These are phyloP conservation scores for Otis tarda DNA, from an alignment of 2,113 vertebrate species.

Conservation along the genomic window DNA sequence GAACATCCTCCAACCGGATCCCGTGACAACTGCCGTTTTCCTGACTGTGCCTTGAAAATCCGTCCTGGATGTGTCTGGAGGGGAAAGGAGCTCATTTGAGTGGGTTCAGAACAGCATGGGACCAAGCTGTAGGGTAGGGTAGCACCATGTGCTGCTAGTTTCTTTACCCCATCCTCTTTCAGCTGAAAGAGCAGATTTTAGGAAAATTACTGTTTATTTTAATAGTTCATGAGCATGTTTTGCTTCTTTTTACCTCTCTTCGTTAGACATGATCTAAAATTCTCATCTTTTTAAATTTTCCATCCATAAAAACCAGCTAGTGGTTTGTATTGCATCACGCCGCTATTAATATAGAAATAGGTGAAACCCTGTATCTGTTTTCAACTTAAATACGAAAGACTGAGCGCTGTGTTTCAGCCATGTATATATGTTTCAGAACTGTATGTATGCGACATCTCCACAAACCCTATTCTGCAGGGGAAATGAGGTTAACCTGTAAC, in stretches of 20 bases:
- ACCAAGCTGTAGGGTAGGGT: background rate
- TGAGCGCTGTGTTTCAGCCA: background rate
- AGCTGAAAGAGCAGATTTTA: background rate
- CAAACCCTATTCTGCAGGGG: background rate
- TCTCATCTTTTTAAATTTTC: background rate
- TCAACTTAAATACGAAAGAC: background rate
- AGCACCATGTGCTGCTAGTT: background rate
- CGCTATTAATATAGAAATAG: background rate
- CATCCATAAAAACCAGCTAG: background rate
- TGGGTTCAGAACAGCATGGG: background rate
- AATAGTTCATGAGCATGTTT: accelerated
- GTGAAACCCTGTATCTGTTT: background rate
- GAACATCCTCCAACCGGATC: background rate
- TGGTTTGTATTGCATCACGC: background rate
- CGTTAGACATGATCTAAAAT: background rate
- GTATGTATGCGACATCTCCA: background rate
- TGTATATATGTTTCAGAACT: background rate
- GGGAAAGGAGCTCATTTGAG: background rate
- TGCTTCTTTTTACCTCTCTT: background rate
- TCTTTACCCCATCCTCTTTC: background rate
- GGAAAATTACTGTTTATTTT: background rate
- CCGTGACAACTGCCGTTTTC: accelerated
- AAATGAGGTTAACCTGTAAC: background rate
- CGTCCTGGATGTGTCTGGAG: background rate
- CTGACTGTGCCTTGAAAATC: background rate